Evolutionary conservation across 2,888 invertebrate genomes (phyloP).

Genomic region (Plemyria rubiginata): DNA sequence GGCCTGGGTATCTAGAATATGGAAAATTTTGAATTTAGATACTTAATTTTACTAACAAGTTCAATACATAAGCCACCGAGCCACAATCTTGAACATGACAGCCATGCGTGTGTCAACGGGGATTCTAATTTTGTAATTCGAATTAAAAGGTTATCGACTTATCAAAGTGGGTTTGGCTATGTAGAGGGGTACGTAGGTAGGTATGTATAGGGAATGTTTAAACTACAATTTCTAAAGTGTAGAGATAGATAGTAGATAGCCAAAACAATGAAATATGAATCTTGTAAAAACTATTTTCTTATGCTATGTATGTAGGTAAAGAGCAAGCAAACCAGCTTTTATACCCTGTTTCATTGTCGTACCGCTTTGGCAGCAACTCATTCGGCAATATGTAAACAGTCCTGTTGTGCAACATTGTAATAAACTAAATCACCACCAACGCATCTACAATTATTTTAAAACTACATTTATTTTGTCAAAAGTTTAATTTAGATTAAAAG

Average conservation of each 20-base stretch:
- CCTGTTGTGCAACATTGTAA: slow-evolving; percentile 75
- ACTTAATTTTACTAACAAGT: neutral
- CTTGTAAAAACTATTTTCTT: no score
- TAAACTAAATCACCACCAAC: slow-evolving; percentile 32
- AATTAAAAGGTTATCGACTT: neutral
- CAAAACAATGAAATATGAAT: neutral
- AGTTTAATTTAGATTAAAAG: no score
- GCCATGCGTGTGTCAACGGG: neutral
- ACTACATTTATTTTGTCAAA: no score
- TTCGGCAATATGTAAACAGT: slow-evolving; percentile 81
- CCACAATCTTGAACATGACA: neutral
- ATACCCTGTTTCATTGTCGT: slow-evolving; percentile 71
- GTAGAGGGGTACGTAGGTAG: no score
- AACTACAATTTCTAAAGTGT: no score
- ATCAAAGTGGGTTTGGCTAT: no score
- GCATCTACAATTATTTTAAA: neutral
- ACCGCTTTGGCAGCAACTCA: slow-evolving; percentile 78
- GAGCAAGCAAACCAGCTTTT: slow-evolving; percentile 43
- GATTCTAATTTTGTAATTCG: neutral
- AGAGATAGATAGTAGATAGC: no score
- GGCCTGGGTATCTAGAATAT: slow-evolving; percentile 63
- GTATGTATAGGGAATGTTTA: no score
- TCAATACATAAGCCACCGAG: neutral
- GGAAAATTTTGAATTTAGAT: slow-evolving; percentile 43
- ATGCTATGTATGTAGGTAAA: neutral